Conservation (phyloP, 2,113 vertebrate species). For the Alligator sinensis region DNA sequence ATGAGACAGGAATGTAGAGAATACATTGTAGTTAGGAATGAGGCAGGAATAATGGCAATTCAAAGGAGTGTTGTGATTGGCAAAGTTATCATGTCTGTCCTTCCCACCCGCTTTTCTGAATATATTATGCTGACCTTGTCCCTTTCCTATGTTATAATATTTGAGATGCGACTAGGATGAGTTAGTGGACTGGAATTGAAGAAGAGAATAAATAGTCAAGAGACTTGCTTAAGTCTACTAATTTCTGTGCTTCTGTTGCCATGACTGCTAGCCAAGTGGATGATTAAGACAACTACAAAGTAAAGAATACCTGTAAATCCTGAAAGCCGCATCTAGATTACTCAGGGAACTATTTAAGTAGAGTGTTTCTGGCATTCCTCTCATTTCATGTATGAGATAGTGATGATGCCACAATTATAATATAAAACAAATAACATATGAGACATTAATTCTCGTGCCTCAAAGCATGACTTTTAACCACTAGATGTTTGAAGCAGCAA, state of each 20-base stretch:
- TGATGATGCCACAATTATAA: neutral
- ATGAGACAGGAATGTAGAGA: neutral
- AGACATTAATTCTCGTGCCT: too few species aligned
- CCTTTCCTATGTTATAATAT: neutral
- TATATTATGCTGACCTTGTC: neutral
- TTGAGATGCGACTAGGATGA: neutral
- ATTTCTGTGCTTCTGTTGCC: conserved; percentile 44
- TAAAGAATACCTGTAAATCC: neutral
- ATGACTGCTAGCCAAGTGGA: neutral
- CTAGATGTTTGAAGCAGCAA: neutral
- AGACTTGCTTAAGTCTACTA: neutral
- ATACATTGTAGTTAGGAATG: neutral
- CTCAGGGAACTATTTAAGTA: neutral
- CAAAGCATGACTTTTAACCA: neutral
- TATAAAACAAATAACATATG: neutral
- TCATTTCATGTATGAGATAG: neutral
- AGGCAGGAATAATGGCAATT: neutral
- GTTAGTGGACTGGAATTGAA: neutral
- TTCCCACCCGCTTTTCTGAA: neutral
- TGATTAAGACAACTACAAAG: neutral
- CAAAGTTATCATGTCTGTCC: neutral
- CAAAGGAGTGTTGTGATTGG: neutral
- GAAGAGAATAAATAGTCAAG: neutral
- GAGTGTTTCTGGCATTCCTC: neutral
- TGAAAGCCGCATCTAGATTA: neutral